Base-by-base conservation (phyloP, 2,797 vertebrate genomes). In the Amblyopsis hoosieri region DNA sequence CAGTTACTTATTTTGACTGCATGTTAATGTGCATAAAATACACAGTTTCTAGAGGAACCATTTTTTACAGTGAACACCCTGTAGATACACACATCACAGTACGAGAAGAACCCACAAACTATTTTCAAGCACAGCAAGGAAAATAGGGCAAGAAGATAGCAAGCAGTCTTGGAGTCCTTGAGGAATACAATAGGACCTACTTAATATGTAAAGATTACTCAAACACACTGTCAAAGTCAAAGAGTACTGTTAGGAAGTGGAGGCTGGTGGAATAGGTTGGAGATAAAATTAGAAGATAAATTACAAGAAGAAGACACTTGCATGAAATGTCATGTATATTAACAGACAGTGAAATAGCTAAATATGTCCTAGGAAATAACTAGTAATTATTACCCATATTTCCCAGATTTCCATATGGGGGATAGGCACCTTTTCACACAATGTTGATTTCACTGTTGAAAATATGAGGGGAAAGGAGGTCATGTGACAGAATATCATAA, bases 181-280 rank as follows among this genome's bases (percentile, higher is more conserved):
- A 87, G 74, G 76, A 84, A 79, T 64, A 87, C 78, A 87, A 84
- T 82, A 57, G 78, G 72, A 75, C 80, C 54, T 29, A 64, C 60
- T 85, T 84, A 66, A 75, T 87, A 59, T 87, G 78, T 71, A 84
- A 86, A 80, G 57, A 29, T 19, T 48, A 48, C 46, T 12, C 46
- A 48, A 12, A 48, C 46, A 48, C 46, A 5, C 46, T 1, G 37
- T 46, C 53, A 46, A 46, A 75, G 63, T 64, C 23, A 50, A 67
- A 75, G 74, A 83, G 79, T 68, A 73, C 62, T 7, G 12, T 14
- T 62, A 64, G 71, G 72, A 73, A 56, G 50, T 70, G 51, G 45
- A 14, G 56, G 5, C 61, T 61, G 80, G 68, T 62, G 57, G 49
- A 23, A 23, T 52, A 54, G 60, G 60, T 81, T 57, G 29, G 37